phyloP scores from a whole-genome alignment of 2,113 vertebrate genomes.

The Tamias sibiricus region DNA sequence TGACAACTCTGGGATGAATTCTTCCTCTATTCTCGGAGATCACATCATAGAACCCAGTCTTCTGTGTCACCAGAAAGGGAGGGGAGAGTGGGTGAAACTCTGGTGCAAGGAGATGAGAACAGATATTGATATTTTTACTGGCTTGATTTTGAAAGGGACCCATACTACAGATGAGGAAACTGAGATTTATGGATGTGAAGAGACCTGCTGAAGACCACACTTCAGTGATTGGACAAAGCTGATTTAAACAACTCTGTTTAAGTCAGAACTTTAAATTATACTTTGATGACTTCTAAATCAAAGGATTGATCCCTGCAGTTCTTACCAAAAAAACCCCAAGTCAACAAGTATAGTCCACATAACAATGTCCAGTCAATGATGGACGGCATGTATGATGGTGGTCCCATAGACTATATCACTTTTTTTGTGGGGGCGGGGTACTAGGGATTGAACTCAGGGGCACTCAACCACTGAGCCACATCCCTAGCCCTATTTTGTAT shows the following conservation, averaged over 20 bases:
- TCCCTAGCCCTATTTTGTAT: too few species aligned
- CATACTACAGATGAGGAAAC: neutral
- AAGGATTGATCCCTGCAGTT: neutral
- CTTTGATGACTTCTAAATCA: neutral
- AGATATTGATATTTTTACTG: neutral
- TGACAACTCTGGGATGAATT: neutral
- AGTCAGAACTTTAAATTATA: neutral
- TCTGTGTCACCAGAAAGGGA: neutral
- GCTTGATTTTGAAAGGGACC: neutral
- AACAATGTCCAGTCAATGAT: neutral
- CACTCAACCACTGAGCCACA: too few species aligned
- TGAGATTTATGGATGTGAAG: neutral
- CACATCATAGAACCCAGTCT: neutral
- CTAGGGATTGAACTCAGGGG: too few species aligned
- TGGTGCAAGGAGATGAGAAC: neutral
- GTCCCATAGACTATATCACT: neutral
- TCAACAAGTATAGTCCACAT: neutral
- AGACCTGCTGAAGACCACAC: neutral
- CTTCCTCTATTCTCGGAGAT: neutral
- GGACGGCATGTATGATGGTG: neutral
- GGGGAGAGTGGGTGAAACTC: neutral
- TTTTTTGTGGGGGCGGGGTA: too few species aligned
- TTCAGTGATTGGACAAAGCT: neutral
- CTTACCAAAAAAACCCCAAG: neutral
- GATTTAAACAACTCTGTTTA: neutral